phyloP scores from a whole-genome alignment of 2,797 vertebrate species.

The Gymnoscopelus microlampas region DNA sequence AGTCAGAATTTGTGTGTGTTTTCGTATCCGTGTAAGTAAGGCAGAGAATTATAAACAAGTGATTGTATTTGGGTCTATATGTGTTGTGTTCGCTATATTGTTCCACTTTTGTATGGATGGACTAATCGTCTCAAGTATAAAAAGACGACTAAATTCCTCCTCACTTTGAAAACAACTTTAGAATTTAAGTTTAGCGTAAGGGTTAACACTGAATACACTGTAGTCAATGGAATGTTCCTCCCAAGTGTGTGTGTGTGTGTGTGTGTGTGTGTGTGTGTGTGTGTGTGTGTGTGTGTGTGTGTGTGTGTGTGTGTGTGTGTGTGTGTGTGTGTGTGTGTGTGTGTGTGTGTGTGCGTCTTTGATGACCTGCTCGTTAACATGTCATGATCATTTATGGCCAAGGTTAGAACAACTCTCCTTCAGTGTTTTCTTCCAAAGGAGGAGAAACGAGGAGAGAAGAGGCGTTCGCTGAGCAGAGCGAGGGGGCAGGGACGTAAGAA shows the following conservation, averaged over 20 bases:
- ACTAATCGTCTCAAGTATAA: no score
- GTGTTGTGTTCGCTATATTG: no score
- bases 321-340: not conserved
- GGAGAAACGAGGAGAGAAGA: constrained; percentile 7
- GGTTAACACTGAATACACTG: no score
- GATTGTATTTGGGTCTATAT: no score
- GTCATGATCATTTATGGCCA: constrained; percentile 52
- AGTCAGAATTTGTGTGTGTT: no score
- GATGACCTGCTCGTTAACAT: constrained; percentile 48
- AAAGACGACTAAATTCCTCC: no score
- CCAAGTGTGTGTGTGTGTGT: constrained; percentile 9
- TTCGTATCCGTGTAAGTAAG: no score
- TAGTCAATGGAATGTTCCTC: no score
- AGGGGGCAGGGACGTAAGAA: constrained; percentile 30
- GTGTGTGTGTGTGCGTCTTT: constrained; percentile 8
- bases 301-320: not conserved
- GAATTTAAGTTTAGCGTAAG: no score
- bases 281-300: not conserved
- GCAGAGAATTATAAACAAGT: no score
- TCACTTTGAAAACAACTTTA: no score
- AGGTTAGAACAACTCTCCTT: constrained; percentile 60
- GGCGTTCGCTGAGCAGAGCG: not conserved
- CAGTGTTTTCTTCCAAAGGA: constrained; percentile 22
- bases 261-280: not conserved
- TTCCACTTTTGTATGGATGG: no score